Evolutionary conservation across 2,888 invertebrate species (phyloP).

Genomic region (Sinodicranocentrus sp.): DNA sequence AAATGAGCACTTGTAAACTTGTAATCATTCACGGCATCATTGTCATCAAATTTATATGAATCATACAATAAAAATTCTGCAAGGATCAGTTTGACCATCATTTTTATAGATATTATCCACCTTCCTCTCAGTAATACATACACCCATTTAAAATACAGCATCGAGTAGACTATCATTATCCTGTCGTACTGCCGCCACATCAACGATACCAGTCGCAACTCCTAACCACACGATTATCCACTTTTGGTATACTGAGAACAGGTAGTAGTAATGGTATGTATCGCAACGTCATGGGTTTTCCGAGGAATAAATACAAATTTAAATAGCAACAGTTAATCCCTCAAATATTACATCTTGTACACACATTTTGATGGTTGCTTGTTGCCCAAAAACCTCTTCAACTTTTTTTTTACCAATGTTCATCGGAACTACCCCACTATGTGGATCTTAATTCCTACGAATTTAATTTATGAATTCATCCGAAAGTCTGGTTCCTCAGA

Average conservation of each 20-base stretch:
- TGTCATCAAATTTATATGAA: conserved; percentile 25
- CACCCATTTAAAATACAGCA: conserved; percentile 32
- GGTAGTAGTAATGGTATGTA: neutral
- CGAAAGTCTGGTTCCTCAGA: conserved; percentile 5
- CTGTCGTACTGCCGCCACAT: conserved; percentile 61
- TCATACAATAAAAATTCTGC: conserved; percentile 2
- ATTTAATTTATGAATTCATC: conserved; percentile 35
- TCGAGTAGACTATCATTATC: conserved; percentile 53
- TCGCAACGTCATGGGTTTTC: neutral
- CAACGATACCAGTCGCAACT: conserved; percentile 23
- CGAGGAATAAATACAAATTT: neutral
- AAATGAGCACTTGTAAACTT: neutral
- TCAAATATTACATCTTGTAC: neutral
- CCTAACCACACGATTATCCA: conserved; percentile 43
- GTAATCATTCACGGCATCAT: neutral
- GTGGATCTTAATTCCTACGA: conserved; percentile 28
- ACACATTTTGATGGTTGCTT: neutral
- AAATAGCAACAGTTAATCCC: neutral
- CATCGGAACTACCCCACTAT: neutral
- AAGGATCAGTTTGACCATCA: no score
- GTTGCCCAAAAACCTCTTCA: neutral
- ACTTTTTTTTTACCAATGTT: neutral
- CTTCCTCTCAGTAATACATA: no score
- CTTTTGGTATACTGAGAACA: conserved; percentile 13
- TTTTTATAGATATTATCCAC: no score